Percentiles rank a stretch among this genome's conserved stretches.
phyloP scores from a whole-genome alignment of 2,888 invertebrate species.

The Himalopsyche tibetana region DNA sequence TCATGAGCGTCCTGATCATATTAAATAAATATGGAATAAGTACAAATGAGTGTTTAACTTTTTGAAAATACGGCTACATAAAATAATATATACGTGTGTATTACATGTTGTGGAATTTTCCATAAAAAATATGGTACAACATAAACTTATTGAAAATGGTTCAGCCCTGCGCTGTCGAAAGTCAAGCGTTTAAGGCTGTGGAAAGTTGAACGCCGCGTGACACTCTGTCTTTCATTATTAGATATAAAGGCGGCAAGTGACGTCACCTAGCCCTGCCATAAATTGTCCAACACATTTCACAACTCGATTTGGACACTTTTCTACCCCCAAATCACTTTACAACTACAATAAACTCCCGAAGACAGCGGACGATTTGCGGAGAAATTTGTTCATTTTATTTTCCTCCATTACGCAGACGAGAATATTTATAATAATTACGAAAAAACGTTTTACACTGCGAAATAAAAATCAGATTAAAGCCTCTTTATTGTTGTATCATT shows the following conservation, averaged over 20 bases:
- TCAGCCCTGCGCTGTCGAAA: not conserved
- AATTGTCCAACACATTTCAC: conserved; percentile 32
- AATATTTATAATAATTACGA: not conserved
- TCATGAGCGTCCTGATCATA: too few relatives aligned
- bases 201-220: conserved; percentile 44
- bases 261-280: conserved; percentile 41
- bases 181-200: conserved; percentile 8
- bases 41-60: too few relatives aligned
- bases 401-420: not conserved
- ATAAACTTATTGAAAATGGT: not conserved
- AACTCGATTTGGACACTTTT: conserved; percentile 51
- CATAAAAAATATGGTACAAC: too few relatives aligned
- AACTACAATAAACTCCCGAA: conserved; percentile 41
- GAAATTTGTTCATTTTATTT: not conserved
- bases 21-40: too few relatives aligned
- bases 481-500: too few relatives aligned
- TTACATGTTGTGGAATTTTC: too few relatives aligned
- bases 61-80: too few relatives aligned
- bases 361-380: not conserved
- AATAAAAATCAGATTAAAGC: too few relatives aligned
- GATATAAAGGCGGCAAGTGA: conserved; percentile 43
- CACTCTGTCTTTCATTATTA: conserved; percentile 58
- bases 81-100: too few relatives aligned
- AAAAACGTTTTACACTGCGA: too few relatives aligned
- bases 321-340: conserved; percentile 30